A percentile compares a stretch with the other conserved stretches of the same genome.
Conservation (phyloP, 2,113 vertebrate species). For the Caranx ignobilis region DNA sequence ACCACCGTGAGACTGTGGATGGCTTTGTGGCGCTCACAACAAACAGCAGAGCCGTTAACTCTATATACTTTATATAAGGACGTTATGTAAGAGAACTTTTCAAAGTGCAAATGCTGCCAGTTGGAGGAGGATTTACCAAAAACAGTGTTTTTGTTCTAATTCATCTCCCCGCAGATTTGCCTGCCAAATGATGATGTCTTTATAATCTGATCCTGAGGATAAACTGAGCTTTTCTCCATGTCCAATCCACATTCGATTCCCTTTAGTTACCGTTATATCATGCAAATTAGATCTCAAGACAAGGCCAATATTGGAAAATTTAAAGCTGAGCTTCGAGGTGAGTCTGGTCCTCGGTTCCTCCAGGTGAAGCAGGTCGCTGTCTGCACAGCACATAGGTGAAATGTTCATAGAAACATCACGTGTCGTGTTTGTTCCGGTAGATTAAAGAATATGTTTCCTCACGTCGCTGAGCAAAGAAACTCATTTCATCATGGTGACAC, state of each 20-base stretch:
- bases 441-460: too few relatives aligned
- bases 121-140: conserved; percentile 45
- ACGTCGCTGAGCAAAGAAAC: not conserved
- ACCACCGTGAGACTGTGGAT: not conserved
- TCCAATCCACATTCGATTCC: conserved; percentile 21
- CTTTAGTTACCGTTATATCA: not conserved
- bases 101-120: conserved; percentile 33
- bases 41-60: conserved; percentile 3
- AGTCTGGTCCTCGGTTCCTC: not conserved
- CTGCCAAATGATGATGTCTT: conserved; percentile 57
- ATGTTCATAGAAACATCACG: not conserved
- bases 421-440: not conserved
- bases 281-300: conserved; percentile 5
- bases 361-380: not conserved
- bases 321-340: not conserved
- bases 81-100: conserved; percentile 1
- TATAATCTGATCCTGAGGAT: conserved; percentile 29
- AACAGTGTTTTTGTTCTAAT: conserved; percentile 57
- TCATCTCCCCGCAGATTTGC: conserved; percentile 49
- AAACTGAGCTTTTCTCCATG: conserved; percentile 4
- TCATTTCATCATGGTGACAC: not conserved
- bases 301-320: conserved; percentile 14
- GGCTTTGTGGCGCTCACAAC: conserved; percentile 8
- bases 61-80: not conserved
- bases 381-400: not conserved